Percentiles rank a stretch among this genome's conserved stretches.
Evolutionary conservation across 2,797 vertebrate species (phyloP).

Genomic region (Alcedo atthis): DNA sequence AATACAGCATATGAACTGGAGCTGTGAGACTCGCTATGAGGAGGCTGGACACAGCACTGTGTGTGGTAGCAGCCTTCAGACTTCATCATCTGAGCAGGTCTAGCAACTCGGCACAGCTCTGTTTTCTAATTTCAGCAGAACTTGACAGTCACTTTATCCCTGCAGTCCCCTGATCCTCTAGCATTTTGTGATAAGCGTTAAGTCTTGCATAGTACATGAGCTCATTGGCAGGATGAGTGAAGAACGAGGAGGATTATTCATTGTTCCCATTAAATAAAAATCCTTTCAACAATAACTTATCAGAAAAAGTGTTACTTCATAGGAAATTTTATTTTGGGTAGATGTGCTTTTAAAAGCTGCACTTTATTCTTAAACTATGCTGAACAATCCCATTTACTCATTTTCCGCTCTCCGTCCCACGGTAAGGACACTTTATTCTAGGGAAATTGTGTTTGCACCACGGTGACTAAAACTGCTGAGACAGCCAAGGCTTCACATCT

Average conservation of each 20-base stretch:
- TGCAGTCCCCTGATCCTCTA: not conserved
- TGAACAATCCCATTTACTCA: not conserved
- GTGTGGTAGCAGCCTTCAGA: not conserved
- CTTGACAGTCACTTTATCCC: not conserved
- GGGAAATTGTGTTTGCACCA: not conserved
- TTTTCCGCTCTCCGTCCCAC: not conserved
- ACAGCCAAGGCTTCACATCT: not conserved
- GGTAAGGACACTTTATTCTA: not conserved
- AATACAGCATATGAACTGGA: fast-evolving
- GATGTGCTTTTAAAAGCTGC: not conserved
- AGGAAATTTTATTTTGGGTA: slow-evolving; percentile 16
- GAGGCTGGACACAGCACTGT: not conserved
- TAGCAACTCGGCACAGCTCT: not conserved
- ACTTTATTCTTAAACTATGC: not conserved
- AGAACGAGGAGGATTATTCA: not conserved
- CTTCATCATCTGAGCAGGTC: not conserved
- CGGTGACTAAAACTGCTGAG: not conserved
- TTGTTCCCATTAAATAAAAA: slow-evolving; percentile 4
- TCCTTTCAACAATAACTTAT: not conserved
- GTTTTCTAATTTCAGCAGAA: not conserved
- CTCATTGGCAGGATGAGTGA: slow-evolving; percentile 22
- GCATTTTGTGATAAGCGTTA: not conserved
- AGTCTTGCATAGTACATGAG: slow-evolving; percentile 8
- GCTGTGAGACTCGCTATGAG: fast-evolving
- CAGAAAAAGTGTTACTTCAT: not conserved